phyloP scores from a whole-genome alignment of 2,888 invertebrate genomes.

The Mactromeris polynyma region DNA sequence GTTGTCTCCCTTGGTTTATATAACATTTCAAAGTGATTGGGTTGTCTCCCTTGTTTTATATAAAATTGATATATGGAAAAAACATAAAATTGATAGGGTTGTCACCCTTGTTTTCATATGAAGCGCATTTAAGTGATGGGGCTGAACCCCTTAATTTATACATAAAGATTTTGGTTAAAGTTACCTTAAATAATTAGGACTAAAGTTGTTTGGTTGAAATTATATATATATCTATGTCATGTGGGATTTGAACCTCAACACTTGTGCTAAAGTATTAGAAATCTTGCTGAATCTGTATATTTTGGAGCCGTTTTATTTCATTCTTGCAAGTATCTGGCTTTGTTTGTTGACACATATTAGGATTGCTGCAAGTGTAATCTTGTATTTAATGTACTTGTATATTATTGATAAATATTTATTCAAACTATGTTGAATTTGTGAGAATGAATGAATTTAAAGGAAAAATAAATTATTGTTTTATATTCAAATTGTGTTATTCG shows the following conservation, averaged over 20 bases:
- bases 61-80: too few relatives aligned
- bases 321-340: not conserved
- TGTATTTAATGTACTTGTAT: conserved; percentile 41
- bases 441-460: conserved; percentile 62
- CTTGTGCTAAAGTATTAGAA: conserved; percentile 21
- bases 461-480: conserved; percentile 76
- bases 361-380: conserved; percentile 1
- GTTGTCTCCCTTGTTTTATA: too few relatives aligned
- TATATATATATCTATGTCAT: too few relatives aligned
- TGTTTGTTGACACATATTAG: not conserved
- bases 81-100: too few relatives aligned
- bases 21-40: too few relatives aligned
- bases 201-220: too few relatives aligned
- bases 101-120: too few relatives aligned
- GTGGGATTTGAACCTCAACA: not conserved
- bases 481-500: conserved; percentile 50
- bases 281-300: not conserved
- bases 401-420: conserved; percentile 60
- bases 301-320: not conserved
- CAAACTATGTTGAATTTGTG: conserved; percentile 57
- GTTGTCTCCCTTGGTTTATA: too few relatives aligned
- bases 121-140: too few relatives aligned
- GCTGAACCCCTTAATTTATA: too few relatives aligned
- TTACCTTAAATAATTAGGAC: too few relatives aligned
- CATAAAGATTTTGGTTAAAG: too few relatives aligned